phyloP scores from a whole-genome alignment of 2,888 invertebrate genomes.

The Endomychus coccineus region DNA sequence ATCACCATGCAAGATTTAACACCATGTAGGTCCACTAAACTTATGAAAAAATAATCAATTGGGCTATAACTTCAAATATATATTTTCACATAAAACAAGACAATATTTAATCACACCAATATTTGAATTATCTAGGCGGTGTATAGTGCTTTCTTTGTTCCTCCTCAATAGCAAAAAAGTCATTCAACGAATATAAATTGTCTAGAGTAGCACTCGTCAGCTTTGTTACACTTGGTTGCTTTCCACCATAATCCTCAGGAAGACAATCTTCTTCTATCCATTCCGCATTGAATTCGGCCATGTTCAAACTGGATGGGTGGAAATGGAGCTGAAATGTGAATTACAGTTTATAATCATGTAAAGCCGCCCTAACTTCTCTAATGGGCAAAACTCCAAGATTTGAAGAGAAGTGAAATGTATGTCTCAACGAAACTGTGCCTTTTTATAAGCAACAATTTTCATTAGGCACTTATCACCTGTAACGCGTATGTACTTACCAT shows the following conservation, averaged over 20 bases:
- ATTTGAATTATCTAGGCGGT: slow-evolving; percentile 2
- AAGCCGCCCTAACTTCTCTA: slow-evolving; percentile 3
- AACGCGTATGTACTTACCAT: slow-evolving; percentile 38
- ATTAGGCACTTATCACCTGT: slow-evolving; percentile 47
- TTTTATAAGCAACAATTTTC: slow-evolving; percentile 43
- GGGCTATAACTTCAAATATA: no score
- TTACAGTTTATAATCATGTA: neutral
- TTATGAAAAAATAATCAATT: no score
- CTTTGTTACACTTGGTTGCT: slow-evolving; percentile 39
- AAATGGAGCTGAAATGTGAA: slow-evolving; percentile 50
- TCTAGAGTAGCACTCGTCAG: slow-evolving; percentile 13
- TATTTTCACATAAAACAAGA: no score
- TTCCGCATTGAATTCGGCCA: slow-evolving; percentile 50
- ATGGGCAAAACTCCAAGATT: no score
- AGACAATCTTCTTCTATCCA: slow-evolving; percentile 51
- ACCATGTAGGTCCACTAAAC: no score
- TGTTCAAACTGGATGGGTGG: slow-evolving; percentile 50
- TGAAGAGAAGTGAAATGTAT: neutral
- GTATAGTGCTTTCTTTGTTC: slow-evolving; percentile 11
- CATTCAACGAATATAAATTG: slow-evolving; percentile 7
- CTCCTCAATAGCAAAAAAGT: slow-evolving; percentile 16
- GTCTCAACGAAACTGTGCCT: no score
- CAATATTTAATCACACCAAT: no score
- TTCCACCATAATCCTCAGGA: slow-evolving; percentile 57
- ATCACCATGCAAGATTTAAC: no score